Evolutionary conservation across 2,113 vertebrate genomes (phyloP), one percentile per base, ranked within the genome.

Genomic region (Cromileptes altivelis): DNA sequence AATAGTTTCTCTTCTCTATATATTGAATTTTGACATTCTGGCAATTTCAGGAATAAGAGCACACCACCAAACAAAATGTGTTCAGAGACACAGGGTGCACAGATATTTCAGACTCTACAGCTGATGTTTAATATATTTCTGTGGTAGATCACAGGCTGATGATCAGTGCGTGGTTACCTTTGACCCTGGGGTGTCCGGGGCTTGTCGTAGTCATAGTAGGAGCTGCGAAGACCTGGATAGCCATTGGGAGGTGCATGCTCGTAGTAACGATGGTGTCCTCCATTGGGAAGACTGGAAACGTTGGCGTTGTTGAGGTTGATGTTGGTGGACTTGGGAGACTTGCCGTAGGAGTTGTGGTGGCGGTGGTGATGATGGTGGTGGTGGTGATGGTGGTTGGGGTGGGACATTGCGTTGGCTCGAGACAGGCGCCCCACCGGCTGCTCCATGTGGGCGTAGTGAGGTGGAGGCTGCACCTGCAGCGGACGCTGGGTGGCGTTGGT

Each of bases 231-330:
- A 78, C 93, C 95, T 0, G 92, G 95, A 94, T 96, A 97, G 50
- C 96, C 93, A 0, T 97, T 98, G 68, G 97, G 95, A 75, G 96
- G 96, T 2, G 95, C 92, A 2, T 96, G 97, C 67, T 99, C 97
- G 17, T 95, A 96, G 90, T 91, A 96, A 80, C 95, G 95, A 91
- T 93, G 94, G 83, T 96, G 96, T 78, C 96, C 98, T 83, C 97
- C 97, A 1, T 98, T 97, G 91, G 96, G 95, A 82, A 97, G 92
- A 93, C 97, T 97, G 94, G 97, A 98, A 93, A 97, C 81, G 67
- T 99, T 99, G 95, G 98, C 98, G 78, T 99, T 99, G 96, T 99
- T 99, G 94, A 99, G 97, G 94, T 99, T 99, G 96, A 97, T 97
- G 95, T 99, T 99, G 88, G 97, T 99, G 90, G 98, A 99, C 89